phyloP scores from a whole-genome alignment of 2,113 vertebrate genomes.

The Speoplatyrhinus poulsoni region DNA sequence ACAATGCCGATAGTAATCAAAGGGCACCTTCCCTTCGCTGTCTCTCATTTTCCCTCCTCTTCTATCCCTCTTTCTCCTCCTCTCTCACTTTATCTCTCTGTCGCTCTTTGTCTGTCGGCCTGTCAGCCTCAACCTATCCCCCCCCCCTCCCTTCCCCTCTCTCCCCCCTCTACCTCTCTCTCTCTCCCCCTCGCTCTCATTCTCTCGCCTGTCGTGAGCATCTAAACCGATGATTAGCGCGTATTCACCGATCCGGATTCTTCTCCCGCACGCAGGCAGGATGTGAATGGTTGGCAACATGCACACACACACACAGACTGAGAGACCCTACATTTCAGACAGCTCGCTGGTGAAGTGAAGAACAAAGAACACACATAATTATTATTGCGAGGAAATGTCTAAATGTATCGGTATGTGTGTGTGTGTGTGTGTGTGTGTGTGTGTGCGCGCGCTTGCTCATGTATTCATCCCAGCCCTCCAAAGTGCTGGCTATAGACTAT shows the following conservation, averaged over 20 bases:
- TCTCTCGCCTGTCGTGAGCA: constrained; percentile 19
- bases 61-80: constrained; percentile 12
- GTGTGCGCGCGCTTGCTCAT: background rate
- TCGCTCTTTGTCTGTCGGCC: constrained; percentile 27
- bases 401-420: background rate
- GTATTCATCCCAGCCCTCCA: background rate
- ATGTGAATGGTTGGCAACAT: constrained; percentile 4
- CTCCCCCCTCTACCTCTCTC: constrained; percentile 27
- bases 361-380: background rate
- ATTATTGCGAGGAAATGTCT: background rate
- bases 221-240: constrained; percentile 40
- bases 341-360: too few species aligned
- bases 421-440: constrained; percentile 7
- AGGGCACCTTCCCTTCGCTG: constrained; percentile 66
- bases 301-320: background rate
- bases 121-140: background rate
- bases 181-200: constrained; percentile 24
- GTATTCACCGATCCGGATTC: constrained; percentile 20
- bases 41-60: constrained; percentile 32
- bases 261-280: constrained; percentile 20
- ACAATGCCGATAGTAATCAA: constrained; percentile 73
- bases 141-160: background rate
- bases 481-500: background rate
- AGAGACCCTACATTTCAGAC: too few species aligned
- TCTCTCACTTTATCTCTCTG: constrained; percentile 7